A percentile compares a stretch with the other conserved stretches of the same genome.
These are phyloP conservation scores for Acanthochromis polyacanthus DNA, from an alignment of 2,113 vertebrate genomes.

Conservation along the genomic window DNA sequence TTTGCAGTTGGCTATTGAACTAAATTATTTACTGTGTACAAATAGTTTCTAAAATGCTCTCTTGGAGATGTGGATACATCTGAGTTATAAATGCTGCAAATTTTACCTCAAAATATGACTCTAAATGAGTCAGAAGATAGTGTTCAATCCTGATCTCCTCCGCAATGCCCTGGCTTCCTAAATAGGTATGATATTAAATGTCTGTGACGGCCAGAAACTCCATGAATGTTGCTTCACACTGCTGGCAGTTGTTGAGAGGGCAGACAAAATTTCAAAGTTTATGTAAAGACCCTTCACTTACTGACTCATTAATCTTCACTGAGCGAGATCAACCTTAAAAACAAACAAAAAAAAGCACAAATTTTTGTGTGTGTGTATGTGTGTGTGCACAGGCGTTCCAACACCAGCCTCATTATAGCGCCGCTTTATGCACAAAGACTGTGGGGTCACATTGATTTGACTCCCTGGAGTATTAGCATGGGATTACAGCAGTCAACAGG, in stretches of 20 bases:
- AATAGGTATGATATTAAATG: neutral
- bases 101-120: neutral
- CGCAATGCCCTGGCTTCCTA: neutral
- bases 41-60: too few species aligned
- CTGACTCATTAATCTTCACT: slow-evolving; percentile 61
- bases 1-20: too few species aligned
- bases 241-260: slow-evolving; percentile 14
- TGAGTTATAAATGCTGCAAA: neutral
- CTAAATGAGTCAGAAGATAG: neutral
- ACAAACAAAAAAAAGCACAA: slow-evolving; percentile 35
- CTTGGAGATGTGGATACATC: too few species aligned
- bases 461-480: slow-evolving; percentile 82
- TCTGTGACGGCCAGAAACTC: neutral
- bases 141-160: too few species aligned
- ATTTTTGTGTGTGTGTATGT: slow-evolving; percentile 23
- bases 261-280: too few species aligned
- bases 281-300: slow-evolving; percentile 46
- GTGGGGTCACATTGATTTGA: slow-evolving; percentile 85
- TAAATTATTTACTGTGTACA: neutral
- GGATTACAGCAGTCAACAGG: slow-evolving; percentile 84
- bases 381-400: slow-evolving; percentile 22
- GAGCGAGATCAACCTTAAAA: slow-evolving; percentile 55
- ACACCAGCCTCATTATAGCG: slow-evolving; percentile 76
- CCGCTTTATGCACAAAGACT: slow-evolving; percentile 78
- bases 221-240: neutral